Conservation (phyloP, 2,113 vertebrate species). For the Ellobius talpinus region DNA sequence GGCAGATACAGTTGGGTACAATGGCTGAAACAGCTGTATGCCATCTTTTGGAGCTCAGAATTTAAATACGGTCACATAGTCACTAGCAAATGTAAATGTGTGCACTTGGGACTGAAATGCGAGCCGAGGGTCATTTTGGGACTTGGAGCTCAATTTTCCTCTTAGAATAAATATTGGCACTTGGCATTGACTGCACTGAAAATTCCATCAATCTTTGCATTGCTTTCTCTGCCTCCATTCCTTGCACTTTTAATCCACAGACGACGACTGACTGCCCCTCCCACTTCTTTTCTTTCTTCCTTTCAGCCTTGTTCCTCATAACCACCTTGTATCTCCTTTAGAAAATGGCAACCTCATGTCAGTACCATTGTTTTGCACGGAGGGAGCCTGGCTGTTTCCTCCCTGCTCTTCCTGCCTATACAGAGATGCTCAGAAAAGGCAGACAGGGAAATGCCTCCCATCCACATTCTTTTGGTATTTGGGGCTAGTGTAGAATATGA, state of each 20-base stretch:
- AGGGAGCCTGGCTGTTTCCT: neutral
- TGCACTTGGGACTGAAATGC: constrained; percentile 55
- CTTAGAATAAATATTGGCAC: constrained; percentile 74
- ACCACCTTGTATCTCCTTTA: neutral
- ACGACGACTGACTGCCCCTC: constrained; percentile 30
- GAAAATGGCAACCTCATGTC: constrained; percentile 33
- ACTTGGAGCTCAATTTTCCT: constrained; percentile 65
- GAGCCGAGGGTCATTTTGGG: constrained; percentile 62
- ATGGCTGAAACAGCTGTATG: constrained; percentile 79
- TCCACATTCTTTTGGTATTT: constrained; percentile 77
- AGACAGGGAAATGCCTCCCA: constrained; percentile 60
- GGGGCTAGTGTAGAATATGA: constrained; percentile 52
- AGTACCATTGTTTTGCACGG: constrained; percentile 48
- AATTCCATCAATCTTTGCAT: constrained; percentile 56
- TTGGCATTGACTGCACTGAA: constrained; percentile 60
- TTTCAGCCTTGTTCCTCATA: constrained; percentile 34
- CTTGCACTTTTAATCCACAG: constrained; percentile 67
- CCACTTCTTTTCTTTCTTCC: neutral
- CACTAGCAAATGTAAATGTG: constrained; percentile 68
- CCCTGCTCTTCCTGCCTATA: constrained; percentile 2
- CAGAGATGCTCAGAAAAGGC: constrained; percentile 74
- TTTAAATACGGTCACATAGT: constrained; percentile 70
- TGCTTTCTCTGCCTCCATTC: constrained; percentile 58
- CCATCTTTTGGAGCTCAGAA: constrained; percentile 67
- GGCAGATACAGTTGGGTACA: constrained; percentile 81